Conservation (phyloP, 2,888 invertebrate genomes). For the Yponomeuta sedellus region DNA sequence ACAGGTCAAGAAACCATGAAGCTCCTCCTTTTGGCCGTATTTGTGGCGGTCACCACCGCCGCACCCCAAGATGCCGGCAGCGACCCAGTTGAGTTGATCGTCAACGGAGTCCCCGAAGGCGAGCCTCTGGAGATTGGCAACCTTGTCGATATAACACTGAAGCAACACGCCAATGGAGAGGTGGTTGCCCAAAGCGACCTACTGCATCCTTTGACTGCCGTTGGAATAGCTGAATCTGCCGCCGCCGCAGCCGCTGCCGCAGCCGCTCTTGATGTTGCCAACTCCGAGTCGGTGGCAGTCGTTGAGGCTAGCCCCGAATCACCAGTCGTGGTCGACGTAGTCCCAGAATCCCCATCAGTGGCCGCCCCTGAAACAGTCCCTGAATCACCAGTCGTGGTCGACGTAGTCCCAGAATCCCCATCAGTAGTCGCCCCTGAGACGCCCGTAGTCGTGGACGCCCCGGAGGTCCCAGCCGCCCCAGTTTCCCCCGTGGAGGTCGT, state of each 20-base stretch:
- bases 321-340: conserved; percentile 4
- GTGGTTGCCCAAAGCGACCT: conserved; percentile 36
- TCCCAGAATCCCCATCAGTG: conserved; percentile 14
- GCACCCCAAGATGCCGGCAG: conserved; percentile 31
- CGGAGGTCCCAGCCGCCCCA: conserved; percentile 20
- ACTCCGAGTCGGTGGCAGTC: conserved; percentile 3
- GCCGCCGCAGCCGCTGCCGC: conserved; percentile 28
- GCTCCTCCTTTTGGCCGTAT: conserved; percentile 42
- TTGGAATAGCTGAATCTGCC: conserved; percentile 43
- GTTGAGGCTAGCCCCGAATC: conserved; percentile 18
- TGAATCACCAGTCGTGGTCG: conserved; percentile 16
- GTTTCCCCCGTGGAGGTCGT: conserved; percentile 18
- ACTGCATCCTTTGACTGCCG: conserved; percentile 45
- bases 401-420: conserved; percentile 10
- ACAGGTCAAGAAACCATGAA: conserved; percentile 34
- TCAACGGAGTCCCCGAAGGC: conserved; percentile 49
- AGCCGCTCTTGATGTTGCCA: conserved; percentile 18
- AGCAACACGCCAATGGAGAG: conserved; percentile 39
- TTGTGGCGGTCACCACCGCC: conserved; percentile 45
- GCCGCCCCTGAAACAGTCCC: conserved; percentile 23
- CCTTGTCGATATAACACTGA: conserved; percentile 42
- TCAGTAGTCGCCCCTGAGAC: conserved; percentile 18
- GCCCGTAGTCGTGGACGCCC: conserved; percentile 19
- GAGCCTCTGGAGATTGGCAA: conserved; percentile 42
- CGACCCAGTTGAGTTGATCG: conserved; percentile 44